phyloP scores from a whole-genome alignment of 1,140 invertebrate genomes.

The Lordiphosa mommai region DNA sequence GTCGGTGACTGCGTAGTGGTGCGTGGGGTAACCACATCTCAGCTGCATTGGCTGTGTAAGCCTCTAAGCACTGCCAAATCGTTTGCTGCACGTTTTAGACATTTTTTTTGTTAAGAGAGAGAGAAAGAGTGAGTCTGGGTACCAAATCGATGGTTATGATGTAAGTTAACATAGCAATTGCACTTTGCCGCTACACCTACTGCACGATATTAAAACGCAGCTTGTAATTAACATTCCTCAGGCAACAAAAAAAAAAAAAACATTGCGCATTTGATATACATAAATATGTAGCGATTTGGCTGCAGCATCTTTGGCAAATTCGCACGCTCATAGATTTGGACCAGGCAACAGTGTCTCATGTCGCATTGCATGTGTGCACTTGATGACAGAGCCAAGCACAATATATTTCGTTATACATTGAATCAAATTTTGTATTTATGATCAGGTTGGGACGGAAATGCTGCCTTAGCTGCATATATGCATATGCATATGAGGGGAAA shows the following conservation, averaged over 20 bases:
- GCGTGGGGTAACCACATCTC: conserved; percentile 26
- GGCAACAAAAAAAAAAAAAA: background rate
- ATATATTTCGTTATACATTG: no score
- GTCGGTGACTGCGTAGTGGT: conserved; percentile 17
- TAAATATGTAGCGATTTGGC: no score
- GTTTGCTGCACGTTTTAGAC: conserved; percentile 2
- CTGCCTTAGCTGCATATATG: background rate
- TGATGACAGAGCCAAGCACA: no score
- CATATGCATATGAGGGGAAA: background rate
- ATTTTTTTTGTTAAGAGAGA: conserved; percentile 16
- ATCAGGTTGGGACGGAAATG: background rate
- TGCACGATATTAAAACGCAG: conserved; percentile 38
- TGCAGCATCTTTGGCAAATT: background rate
- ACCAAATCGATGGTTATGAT: conserved; percentile 25
- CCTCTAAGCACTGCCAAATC: conserved; percentile 6
- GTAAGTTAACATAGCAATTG: conserved; percentile 9
- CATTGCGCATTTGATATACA: no score
- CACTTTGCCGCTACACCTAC: conserved; percentile 11
- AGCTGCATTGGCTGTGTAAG: background rate
- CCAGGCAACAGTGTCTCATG: no score
- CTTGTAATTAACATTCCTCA: conserved; percentile 42
- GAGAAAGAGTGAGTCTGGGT: conserved; percentile 8
- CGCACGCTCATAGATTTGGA: background rate
- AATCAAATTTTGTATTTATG: no score
- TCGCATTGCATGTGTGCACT: no score